These are phyloP conservation scores for Tachycineta bicolor DNA, from an alignment of 2,113 vertebrate genomes.

Conservation along the genomic window DNA sequence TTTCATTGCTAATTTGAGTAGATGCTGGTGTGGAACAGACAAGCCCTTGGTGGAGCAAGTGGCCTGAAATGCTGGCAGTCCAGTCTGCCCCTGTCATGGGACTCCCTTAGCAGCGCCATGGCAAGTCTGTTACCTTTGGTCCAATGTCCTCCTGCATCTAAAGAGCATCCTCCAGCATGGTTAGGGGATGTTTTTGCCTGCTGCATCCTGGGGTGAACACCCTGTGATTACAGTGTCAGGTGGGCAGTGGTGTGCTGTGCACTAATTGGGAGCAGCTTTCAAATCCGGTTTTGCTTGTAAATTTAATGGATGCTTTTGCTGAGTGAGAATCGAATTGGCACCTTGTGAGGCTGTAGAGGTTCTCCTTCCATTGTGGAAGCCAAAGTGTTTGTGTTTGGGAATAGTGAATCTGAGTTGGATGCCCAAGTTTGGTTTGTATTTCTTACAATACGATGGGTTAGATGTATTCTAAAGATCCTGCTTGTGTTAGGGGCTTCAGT, in stretches of 20 bases:
- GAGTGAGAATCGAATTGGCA: background rate
- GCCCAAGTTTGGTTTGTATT: background rate
- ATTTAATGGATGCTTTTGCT: background rate
- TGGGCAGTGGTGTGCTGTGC: background rate
- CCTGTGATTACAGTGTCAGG: conserved; percentile 14
- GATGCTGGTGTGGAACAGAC: background rate
- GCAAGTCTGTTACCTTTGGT: background rate
- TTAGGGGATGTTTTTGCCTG: background rate
- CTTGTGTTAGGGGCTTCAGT: background rate
- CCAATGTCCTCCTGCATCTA: background rate
- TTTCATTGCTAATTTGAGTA: background rate
- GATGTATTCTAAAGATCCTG: background rate
- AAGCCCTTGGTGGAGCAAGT: background rate
- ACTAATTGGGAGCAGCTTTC: conserved; percentile 18
- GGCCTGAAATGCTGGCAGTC: background rate
- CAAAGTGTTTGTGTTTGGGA: background rate
- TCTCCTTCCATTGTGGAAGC: background rate
- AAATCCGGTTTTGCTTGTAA: conserved; percentile 51
- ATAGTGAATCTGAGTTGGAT: background rate
- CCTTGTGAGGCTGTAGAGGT: background rate
- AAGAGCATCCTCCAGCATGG: background rate
- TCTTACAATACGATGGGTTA: background rate
- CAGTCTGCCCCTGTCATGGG: background rate
- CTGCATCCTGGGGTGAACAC: background rate
- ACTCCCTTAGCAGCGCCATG: background rate